Evolutionary conservation across 1,140 invertebrate genomes (phyloP).

Genomic region (Bombus affinis): DNA sequence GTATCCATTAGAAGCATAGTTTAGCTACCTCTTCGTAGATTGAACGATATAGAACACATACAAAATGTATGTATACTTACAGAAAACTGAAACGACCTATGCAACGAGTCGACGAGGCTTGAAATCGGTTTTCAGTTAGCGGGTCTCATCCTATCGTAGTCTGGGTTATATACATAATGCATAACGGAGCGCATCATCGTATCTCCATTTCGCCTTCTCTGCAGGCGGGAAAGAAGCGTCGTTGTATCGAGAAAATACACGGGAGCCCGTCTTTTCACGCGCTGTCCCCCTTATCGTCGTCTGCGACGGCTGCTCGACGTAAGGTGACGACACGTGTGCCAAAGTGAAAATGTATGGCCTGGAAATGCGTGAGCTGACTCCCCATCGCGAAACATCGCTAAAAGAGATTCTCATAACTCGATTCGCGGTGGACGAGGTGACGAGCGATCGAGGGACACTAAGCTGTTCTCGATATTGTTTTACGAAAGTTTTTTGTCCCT

Average conservation of each 20-base stretch:
- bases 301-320: constrained; percentile 77
- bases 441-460: constrained; percentile 72
- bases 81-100: not conserved
- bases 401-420: constrained; percentile 79
- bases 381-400: constrained; percentile 43
- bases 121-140: constrained; percentile 69
- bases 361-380: constrained; percentile 78
- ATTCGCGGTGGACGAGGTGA: constrained; percentile 21
- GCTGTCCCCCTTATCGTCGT: constrained; percentile 49
- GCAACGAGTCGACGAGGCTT: constrained; percentile 34
- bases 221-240: constrained; percentile 39
- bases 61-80: not conserved
- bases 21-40: not conserved
- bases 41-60: not conserved
- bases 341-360: constrained; percentile 83
- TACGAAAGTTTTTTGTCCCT: constrained; percentile 42
- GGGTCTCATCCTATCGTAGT: not conserved
- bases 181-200: constrained; percentile 71
- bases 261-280: constrained; percentile 36
- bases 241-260: constrained; percentile 60
- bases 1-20: not conserved
- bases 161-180: constrained; percentile 66
- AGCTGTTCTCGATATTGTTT: constrained; percentile 77
- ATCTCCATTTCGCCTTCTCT: constrained; percentile 66
- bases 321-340: constrained; percentile 81